Percentiles rank a stretch among this genome's conserved stretches.
Conservation (phyloP, 2,113 vertebrate species). For the Crypturellus undulatus region DNA sequence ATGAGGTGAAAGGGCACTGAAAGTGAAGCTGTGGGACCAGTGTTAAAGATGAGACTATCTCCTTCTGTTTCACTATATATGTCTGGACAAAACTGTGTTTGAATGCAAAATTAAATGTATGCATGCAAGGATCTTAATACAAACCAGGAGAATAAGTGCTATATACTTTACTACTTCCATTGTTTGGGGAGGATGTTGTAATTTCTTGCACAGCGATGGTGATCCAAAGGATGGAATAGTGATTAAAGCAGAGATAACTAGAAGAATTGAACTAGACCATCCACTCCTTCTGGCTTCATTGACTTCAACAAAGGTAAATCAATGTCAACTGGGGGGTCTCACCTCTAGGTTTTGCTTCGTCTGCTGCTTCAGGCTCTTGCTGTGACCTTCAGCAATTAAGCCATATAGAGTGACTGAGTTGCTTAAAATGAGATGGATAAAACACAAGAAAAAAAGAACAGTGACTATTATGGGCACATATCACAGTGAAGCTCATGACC, state of each 20-base stretch:
- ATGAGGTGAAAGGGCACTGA: too few species aligned
- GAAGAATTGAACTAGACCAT: conserved; percentile 19
- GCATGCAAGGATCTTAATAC: background rate
- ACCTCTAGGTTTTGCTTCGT: background rate
- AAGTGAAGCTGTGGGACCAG: background rate
- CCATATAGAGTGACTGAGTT: background rate
- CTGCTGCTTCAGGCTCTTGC: conserved; percentile 44
- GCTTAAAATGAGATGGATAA: conserved; percentile 38
- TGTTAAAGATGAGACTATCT: background rate
- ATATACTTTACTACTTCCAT: background rate
- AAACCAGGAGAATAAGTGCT: background rate
- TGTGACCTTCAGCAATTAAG: conserved; percentile 57
- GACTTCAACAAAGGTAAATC: conserved; percentile 50
- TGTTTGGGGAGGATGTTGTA: background rate
- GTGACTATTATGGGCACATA: background rate
- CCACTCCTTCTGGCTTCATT: conserved; percentile 22
- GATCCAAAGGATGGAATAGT: background rate
- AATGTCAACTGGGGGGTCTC: conserved; percentile 17
- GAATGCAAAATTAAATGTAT: background rate
- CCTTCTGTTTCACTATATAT: background rate
- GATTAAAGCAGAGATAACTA: conserved; percentile 50
- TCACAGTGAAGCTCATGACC: background rate
- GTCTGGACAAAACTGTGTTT: too few species aligned
- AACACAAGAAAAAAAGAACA: background rate
- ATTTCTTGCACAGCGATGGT: background rate